These are phyloP conservation scores for Darevskia nairensis DNA, from an alignment of 2,797 vertebrate species.

Conservation along the genomic window DNA sequence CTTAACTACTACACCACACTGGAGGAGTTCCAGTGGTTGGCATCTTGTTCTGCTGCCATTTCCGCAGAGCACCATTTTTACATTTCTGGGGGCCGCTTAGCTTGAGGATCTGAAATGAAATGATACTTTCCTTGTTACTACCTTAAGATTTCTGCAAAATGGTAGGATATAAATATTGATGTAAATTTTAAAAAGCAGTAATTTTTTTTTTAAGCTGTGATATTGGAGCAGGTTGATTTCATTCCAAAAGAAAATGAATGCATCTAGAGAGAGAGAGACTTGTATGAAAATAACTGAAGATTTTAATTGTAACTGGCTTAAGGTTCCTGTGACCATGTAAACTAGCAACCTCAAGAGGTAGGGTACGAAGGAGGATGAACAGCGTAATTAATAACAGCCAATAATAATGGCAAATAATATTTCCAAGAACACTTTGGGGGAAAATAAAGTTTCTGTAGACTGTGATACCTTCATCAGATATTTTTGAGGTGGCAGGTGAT, in stretches of 20 bases:
- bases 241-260: not conserved
- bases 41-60: not conserved
- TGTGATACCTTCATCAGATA: not conserved
- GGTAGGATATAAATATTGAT: not conserved
- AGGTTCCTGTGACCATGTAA: conserved; percentile 10
- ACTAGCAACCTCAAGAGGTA: conserved; percentile 15
- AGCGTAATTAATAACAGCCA: conserved; percentile 15
- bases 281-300: not conserved
- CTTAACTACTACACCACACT: no score
- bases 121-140: not conserved
- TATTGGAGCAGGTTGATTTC: not conserved
- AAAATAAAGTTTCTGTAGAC: not conserved
- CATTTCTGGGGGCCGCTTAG: not conserved
- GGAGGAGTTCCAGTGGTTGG: not conserved
- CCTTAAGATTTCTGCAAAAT: not conserved
- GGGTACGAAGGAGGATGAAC: conserved; percentile 5
- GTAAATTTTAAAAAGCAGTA: not conserved
- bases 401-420: conserved; percentile 13
- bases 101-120: not conserved
- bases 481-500: not conserved
- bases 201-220: not conserved
- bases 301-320: conserved; percentile 1
- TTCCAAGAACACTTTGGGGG: not conserved
- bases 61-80: not conserved
- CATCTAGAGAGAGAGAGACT: not conserved